These are phyloP conservation scores for Seriola rivoliana DNA, from an alignment of 2,113 vertebrate genomes.

Conservation along the genomic window DNA sequence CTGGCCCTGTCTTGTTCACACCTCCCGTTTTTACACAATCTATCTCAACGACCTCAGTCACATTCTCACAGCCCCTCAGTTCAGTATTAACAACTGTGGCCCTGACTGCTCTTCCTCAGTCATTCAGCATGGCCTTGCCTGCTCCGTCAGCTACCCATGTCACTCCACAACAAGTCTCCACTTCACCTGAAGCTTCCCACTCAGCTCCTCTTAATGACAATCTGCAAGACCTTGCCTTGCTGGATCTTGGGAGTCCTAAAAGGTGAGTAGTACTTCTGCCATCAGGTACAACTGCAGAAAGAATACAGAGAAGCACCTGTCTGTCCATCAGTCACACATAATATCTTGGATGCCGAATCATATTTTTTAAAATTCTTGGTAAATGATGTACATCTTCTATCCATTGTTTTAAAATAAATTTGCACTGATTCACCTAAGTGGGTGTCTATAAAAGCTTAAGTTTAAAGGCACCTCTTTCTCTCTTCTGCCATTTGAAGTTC, in stretches of 20 bases:
- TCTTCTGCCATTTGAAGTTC: not conserved
- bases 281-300: not conserved
- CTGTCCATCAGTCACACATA: not conserved
- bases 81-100: not conserved
- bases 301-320: not conserved
- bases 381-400: too few species aligned
- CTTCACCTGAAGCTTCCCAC: conserved; percentile 6
- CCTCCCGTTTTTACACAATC: conserved; percentile 52
- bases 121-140: conserved; percentile 7
- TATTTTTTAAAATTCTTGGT: not conserved
- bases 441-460: not conserved
- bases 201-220: conserved; percentile 51
- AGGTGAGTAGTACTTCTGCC: conserved; percentile 50
- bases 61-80: conserved; percentile 23
- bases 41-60: conserved; percentile 27
- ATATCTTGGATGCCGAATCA: not conserved
- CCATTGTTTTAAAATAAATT: not conserved
- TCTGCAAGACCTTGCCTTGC: conserved; percentile 73
- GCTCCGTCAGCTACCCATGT: not conserved
- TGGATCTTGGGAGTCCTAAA: conserved; percentile 75
- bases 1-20: conserved; percentile 65
- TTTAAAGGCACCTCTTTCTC: not conserved
- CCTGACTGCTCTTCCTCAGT: conserved; percentile 14
- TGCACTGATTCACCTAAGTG: not conserved
- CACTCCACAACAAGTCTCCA: conserved; percentile 22